phyloP scores from a whole-genome alignment of 2,888 invertebrate genomes.

The Pollenia labialis region DNA sequence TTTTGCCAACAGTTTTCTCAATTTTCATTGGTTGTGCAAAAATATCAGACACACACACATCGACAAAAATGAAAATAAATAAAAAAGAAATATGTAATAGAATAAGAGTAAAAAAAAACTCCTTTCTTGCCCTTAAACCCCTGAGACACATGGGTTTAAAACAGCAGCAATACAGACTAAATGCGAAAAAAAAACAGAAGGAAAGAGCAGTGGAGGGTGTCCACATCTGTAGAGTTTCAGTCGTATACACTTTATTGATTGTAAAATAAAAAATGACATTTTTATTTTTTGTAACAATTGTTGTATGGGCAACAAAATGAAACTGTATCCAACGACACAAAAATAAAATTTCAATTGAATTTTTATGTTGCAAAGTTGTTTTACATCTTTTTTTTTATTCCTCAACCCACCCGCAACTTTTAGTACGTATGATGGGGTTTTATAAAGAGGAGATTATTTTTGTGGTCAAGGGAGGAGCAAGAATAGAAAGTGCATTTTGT shows the following conservation, averaged over 20 bases:
- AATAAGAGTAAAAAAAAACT: slow-evolving; percentile 31
- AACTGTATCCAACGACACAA: slow-evolving; percentile 46
- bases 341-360: slow-evolving; percentile 65
- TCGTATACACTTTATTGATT: slow-evolving; percentile 64
- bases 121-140: slow-evolving; percentile 67
- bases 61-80: neutral
- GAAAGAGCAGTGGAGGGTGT: slow-evolving; percentile 12
- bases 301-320: slow-evolving; percentile 12
- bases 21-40: slow-evolving; percentile 68
- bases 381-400: neutral
- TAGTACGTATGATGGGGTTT: slow-evolving; percentile 2
- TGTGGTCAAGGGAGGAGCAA: slow-evolving; percentile 58
- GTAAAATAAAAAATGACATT: slow-evolving; percentile 70
- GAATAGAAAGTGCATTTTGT: slow-evolving; percentile 28
- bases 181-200: neutral
- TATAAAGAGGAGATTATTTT: neutral
- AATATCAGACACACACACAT: slow-evolving; percentile 4
- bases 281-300: slow-evolving; percentile 59
- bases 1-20: slow-evolving; percentile 67
- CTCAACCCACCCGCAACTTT: slow-evolving; percentile 11
- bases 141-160: slow-evolving; percentile 44
- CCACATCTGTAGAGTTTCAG: slow-evolving; percentile 45
- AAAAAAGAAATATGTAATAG: slow-evolving; percentile 29
- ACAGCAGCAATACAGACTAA: slow-evolving; percentile 1
- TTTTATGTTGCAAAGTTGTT: slow-evolving; percentile 60